These are phyloP conservation scores for Hypomecis atomaria DNA, from an alignment of 2,888 invertebrate species.

Conservation along the genomic window DNA sequence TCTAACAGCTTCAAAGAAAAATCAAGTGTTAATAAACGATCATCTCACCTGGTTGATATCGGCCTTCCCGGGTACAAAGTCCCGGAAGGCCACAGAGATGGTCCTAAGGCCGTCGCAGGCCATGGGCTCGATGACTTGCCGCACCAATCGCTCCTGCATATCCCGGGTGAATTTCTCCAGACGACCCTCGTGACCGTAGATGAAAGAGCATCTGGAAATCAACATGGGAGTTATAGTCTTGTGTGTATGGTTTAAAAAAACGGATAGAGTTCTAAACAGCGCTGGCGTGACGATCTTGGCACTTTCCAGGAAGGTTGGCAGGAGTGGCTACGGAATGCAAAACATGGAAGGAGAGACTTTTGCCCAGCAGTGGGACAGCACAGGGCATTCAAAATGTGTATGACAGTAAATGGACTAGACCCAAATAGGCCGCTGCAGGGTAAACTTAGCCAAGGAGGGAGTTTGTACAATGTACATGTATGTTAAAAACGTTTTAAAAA, in stretches of 20 bases:
- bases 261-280: too few relatives aligned
- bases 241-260: too few relatives aligned
- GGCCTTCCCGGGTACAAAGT: constrained; percentile 96
- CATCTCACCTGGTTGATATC: constrained; percentile 88
- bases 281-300: too few relatives aligned
- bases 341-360: too few relatives aligned
- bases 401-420: neutral
- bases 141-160: constrained; percentile 96
- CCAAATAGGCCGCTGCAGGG: neutral
- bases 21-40: too few relatives aligned
- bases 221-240: neutral
- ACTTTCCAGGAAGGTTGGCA: too few relatives aligned
- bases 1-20: too few relatives aligned
- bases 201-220: constrained; percentile 93
- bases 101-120: constrained; percentile 98
- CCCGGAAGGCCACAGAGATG: constrained; percentile 97
- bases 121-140: constrained; percentile 99
- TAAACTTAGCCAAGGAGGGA: too few relatives aligned
- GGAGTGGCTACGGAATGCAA: too few relatives aligned
- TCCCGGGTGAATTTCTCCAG: constrained; percentile 96
- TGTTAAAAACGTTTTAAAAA: neutral
- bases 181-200: constrained; percentile 96
- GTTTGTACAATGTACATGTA: too few relatives aligned
- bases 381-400: too few relatives aligned
- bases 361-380: too few relatives aligned